Evolutionary conservation across 2,113 vertebrate genomes (phyloP).

Genomic region (Lucifuga dentata): DNA sequence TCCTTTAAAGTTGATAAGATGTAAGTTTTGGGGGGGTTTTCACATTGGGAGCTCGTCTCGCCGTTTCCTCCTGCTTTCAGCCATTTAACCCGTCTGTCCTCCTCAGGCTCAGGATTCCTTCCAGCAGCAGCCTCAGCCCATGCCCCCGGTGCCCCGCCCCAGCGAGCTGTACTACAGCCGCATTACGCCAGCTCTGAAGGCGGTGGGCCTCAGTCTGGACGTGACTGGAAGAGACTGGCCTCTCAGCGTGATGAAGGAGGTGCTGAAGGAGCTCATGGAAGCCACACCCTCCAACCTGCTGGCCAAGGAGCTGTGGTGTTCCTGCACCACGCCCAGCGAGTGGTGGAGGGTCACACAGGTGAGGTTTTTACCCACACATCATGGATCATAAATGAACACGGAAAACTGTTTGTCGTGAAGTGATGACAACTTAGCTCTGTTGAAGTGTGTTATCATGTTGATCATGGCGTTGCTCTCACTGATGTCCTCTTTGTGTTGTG

Average conservation of each 20-base stretch:
- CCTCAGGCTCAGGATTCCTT: constrained; percentile 91
- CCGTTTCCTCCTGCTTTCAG: too few relatives aligned
- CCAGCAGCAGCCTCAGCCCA: constrained; percentile 91
- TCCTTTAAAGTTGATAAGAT: too few relatives aligned
- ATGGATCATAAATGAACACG: too few relatives aligned
- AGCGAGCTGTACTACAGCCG: constrained; percentile 99
- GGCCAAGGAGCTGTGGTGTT: constrained; percentile 98
- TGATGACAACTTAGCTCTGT: too few relatives aligned
- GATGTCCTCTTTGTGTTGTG: constrained; percentile 33
- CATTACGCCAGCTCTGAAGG: constrained; percentile 94
- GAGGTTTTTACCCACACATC: too few relatives aligned
- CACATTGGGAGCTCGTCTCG: too few relatives aligned
- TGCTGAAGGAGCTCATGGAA: constrained; percentile 96
- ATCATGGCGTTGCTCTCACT: background rate
- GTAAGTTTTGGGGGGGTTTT: too few relatives aligned
- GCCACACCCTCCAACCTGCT: constrained; percentile 94
- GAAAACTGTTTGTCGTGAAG: too few relatives aligned
- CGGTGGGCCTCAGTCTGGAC: constrained; percentile 92
- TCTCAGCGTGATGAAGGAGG: constrained; percentile 94
- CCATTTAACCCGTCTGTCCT: background rate
- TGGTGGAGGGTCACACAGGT: constrained; percentile 99
- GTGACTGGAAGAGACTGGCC: constrained; percentile 97
- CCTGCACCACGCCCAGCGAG: constrained; percentile 94
- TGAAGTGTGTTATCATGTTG: too few relatives aligned
- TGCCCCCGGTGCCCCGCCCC: constrained; percentile 94